A percentile compares a stretch with the other conserved stretches of the same genome.
Evolutionary conservation across 2,113 vertebrate genomes (phyloP).

Genomic region (Myodes glareolus): DNA sequence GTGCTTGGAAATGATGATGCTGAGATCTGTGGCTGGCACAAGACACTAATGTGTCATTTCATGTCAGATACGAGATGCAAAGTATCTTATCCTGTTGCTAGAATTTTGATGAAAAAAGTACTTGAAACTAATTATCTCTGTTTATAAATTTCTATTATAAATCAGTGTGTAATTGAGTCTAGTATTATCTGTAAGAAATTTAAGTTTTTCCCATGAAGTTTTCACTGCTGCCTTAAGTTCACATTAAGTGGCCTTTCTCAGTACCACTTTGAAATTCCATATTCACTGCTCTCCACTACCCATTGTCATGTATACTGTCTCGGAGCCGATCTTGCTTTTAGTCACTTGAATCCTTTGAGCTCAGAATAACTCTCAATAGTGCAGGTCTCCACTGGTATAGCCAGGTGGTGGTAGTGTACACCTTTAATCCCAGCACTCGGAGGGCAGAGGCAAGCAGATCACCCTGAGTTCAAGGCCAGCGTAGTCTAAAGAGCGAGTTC

Average conservation of each 20-base stretch:
- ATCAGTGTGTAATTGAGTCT: slow-evolving; percentile 3
- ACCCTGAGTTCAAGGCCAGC: neutral
- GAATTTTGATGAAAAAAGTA: slow-evolving; percentile 47
- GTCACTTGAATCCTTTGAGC: neutral
- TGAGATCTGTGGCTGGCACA: neutral
- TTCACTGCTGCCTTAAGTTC: slow-evolving; percentile 12
- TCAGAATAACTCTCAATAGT: slow-evolving; percentile 3
- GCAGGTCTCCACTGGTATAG: neutral
- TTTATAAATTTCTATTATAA: neutral
- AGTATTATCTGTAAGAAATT: slow-evolving; percentile 35
- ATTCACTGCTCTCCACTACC: slow-evolving; percentile 7
- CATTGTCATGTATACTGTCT: neutral
- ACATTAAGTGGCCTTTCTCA: neutral
- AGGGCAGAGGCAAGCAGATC: neutral
- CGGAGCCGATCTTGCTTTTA: neutral
- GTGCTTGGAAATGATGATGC: neutral
- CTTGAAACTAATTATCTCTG: neutral
- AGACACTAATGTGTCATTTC: neutral
- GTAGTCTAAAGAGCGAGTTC: no score
- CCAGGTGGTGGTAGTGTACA: neutral
- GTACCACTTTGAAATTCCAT: neutral
- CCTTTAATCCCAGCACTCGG: no score
- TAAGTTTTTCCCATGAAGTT: slow-evolving; percentile 29
- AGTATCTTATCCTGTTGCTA: neutral
- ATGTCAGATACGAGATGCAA: neutral